Evolutionary conservation across 2,797 vertebrate species (phyloP).

Genomic region (Dipus sagitta): DNA sequence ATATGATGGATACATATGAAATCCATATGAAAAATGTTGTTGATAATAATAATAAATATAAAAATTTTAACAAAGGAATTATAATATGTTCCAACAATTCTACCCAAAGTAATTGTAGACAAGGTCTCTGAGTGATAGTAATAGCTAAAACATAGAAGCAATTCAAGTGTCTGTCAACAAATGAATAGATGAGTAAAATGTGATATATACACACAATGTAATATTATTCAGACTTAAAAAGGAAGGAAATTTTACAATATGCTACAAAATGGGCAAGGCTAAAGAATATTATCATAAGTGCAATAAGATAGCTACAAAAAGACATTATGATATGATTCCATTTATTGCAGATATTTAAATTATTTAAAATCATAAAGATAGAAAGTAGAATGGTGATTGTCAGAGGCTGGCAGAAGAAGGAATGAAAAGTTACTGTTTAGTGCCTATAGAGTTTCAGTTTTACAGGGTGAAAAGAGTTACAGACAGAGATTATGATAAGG

Average conservation of each 20-base stretch:
- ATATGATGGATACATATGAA: too few species aligned
- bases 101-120: not conserved
- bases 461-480: not conserved
- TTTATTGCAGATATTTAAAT: not conserved
- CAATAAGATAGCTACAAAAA: not conserved
- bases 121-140: not conserved
- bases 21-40: too few species aligned
- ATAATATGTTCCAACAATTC: not conserved
- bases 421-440: not conserved
- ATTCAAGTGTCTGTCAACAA: not conserved
- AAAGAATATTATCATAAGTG: not conserved
- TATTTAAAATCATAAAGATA: not conserved
- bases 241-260: not conserved
- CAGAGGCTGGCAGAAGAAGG: not conserved
- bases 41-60: too few species aligned
- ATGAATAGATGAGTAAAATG: not conserved
- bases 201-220: not conserved
- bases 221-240: not conserved
- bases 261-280: not conserved
- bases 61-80: not conserved
- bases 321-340: not conserved
- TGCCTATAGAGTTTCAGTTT: not conserved
- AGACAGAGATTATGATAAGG: not conserved
- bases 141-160: not conserved
- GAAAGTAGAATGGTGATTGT: not conserved